Evolutionary conservation across 2,113 vertebrate species (phyloP), one percentile per base, ranked within the genome.

Genomic region (Macrotis lagotis): DNA sequence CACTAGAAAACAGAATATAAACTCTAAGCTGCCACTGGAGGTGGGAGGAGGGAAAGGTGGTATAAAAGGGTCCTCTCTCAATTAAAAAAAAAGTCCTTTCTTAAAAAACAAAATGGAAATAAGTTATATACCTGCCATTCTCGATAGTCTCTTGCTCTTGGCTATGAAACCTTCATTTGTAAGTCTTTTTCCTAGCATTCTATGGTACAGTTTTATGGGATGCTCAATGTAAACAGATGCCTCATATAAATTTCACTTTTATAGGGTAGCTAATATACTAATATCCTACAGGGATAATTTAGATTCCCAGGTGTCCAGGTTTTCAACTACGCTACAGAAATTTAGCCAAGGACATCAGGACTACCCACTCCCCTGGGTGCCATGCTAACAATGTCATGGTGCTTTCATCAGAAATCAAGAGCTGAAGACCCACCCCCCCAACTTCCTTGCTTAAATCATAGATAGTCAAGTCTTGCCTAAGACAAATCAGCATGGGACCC

Each of bases 241-340:
- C 95, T 97, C 97, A 96, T 97, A 97, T 98, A 97, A 97, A 98
- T 97, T 97, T 98, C 94, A 97, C 96, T 97, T 97, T 98, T 98
- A 98, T 97, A 97, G 97, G 66, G 95, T 96, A 97, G 96, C 96
- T 98, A 97, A 98, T 98, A 97, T 97, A 97, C 96, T 98, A 98
- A 98, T 97, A 98, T 97, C 97, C 97, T 97, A 95, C 96, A 97
- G 97, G 97, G 97, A 97, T 97, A 96, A 97, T 98, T 97, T 97
- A 96, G 96, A 90, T 91, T 97, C 96, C 97, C 97, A 97, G 97
- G 97, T 97, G 97, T 97, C 97, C 92, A 89, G 92, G 93, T 96
- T 97, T 98, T 98, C 89, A 97, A 97, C 96, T 97, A 97, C 97
- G 95, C 97, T 96, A 96, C 96, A 97, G 97, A 97, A 98, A 97